phyloP scores from a whole-genome alignment of 2,888 invertebrate species.

The Lysandra coridon region DNA sequence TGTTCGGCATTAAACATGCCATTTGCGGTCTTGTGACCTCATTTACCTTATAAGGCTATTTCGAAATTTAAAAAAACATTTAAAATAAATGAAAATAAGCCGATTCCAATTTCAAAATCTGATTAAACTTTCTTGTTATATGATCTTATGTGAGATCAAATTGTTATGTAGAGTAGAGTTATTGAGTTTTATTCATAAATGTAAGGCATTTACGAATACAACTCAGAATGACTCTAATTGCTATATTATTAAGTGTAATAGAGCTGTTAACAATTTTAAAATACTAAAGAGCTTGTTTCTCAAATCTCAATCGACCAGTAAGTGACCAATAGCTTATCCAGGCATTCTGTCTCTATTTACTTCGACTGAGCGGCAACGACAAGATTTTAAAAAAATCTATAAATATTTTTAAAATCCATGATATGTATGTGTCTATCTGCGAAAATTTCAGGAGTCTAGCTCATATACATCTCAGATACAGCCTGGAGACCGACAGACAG shows the following conservation, averaged over 20 bases:
- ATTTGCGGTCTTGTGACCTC: slow-evolving; percentile 2
- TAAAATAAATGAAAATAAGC: background rate
- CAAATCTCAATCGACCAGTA: background rate
- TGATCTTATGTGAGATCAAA: background rate
- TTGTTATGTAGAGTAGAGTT: background rate
- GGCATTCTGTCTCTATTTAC: background rate
- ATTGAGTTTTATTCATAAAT: no score
- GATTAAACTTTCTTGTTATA: background rate
- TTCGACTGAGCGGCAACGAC: no score
- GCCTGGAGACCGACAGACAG: no score
- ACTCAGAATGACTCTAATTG: background rate
- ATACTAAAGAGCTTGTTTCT: background rate
- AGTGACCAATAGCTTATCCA: background rate
- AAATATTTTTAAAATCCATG: no score
- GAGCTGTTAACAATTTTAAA: background rate
- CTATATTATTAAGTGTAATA: background rate
- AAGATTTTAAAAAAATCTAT: no score
- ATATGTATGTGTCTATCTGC: no score
- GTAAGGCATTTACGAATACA: no score
- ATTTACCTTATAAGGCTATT: slow-evolving; percentile 12
- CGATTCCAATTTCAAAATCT: background rate
- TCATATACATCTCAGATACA: no score
- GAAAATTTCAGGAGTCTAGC: no score
- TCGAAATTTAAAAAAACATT: background rate
- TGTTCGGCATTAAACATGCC: slow-evolving; percentile 11